Evolutionary conservation across 2,888 invertebrate genomes (phyloP).

Genomic region (Eristalinus sepulchralis): DNA sequence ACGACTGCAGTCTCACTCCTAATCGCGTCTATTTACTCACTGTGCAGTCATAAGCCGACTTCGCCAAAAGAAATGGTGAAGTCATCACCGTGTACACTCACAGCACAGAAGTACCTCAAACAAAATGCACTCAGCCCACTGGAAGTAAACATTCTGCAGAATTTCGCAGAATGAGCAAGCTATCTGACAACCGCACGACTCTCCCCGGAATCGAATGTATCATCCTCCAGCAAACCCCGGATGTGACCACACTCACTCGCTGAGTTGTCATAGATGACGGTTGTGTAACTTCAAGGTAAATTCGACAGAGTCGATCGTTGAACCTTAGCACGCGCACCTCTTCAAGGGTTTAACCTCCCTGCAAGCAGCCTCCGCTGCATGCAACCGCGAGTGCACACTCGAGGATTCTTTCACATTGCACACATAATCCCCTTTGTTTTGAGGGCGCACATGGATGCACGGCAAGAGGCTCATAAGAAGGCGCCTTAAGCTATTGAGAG

Average conservation of each 20-base stretch:
- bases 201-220: neutral
- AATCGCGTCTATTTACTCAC: neutral
- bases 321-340: neutral
- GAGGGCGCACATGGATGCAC: neutral
- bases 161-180: neutral
- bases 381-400: neutral
- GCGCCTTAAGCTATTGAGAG: constrained; percentile 20
- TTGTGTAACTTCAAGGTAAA: neutral
- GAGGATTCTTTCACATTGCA: neutral
- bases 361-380: neutral
- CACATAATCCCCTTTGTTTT: neutral
- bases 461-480: constrained; percentile 7
- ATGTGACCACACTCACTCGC: neutral
- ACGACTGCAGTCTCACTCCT: neutral
- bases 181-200: neutral
- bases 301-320: neutral
- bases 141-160: neutral
- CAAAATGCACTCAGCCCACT: neutral
- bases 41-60: neutral
- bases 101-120: neutral
- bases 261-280: neutral
- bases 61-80: neutral
- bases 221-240: neutral
- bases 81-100: neutral
- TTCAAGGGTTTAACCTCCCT: neutral